These are phyloP conservation scores for Callospermophilus lateralis DNA, from an alignment of 2,113 vertebrate species.

Conservation along the genomic window DNA sequence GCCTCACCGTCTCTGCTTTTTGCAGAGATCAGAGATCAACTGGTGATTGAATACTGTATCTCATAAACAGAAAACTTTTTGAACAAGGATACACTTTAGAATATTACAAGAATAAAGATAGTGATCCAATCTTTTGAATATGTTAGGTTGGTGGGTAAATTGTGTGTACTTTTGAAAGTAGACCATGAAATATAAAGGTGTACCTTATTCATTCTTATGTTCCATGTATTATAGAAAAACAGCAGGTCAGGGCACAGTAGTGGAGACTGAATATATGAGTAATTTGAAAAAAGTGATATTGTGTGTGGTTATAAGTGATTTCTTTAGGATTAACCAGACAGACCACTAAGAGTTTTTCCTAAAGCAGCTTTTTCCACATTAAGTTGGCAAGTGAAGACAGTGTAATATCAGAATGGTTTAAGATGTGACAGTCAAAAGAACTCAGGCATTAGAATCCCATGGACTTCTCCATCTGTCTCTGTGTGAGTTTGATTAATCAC, in stretches of 20 bases:
- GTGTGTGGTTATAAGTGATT: neutral
- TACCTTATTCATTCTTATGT: neutral
- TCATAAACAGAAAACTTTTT: neutral
- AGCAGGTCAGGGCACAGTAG: neutral
- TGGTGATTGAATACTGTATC: neutral
- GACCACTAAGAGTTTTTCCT: neutral
- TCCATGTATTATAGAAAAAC: neutral
- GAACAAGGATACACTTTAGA: neutral
- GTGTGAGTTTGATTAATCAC: neutral
- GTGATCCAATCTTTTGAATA: neutral
- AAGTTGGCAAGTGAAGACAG: neutral
- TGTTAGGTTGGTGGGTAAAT: neutral
- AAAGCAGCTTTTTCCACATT: neutral
- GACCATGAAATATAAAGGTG: neutral
- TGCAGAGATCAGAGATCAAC: neutral
- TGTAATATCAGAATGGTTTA: neutral
- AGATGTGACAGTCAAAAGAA: neutral
- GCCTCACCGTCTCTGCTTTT: neutral
- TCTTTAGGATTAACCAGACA: neutral
- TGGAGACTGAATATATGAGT: neutral
- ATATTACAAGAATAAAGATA: neutral
- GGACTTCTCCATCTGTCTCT: neutral
- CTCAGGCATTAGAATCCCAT: neutral
- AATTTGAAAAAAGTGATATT: slow-evolving; percentile 13
- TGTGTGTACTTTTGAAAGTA: neutral